Conservation (phyloP, 2,888 invertebrate species). For the Diarsia dahlii region DNA sequence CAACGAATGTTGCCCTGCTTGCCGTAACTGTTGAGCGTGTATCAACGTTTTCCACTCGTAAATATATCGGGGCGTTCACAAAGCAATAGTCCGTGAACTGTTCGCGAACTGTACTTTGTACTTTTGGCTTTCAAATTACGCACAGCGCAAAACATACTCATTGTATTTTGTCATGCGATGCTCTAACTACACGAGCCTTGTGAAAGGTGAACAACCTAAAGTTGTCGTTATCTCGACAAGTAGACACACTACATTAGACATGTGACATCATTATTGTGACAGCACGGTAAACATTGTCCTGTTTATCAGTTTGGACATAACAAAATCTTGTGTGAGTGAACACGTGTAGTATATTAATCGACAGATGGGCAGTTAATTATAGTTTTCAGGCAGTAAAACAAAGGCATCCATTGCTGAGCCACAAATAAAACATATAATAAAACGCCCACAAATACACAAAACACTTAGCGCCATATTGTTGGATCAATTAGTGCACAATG, state of each 20-base stretch:
- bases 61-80: slow-evolving; percentile 75
- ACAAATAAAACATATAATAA: slow-evolving; percentile 30
- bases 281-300: slow-evolving; percentile 77
- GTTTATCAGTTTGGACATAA: slow-evolving; percentile 71
- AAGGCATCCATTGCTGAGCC: slow-evolving; percentile 1
- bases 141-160: slow-evolving; percentile 76
- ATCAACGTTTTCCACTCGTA: slow-evolving; percentile 75
- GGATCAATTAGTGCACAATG: slow-evolving; percentile 36
- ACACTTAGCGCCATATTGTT: slow-evolving; percentile 25
- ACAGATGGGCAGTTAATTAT: background rate
- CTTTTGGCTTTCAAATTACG: slow-evolving; percentile 82
- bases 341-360: slow-evolving; percentile 30
- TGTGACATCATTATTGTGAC: slow-evolving; percentile 86
- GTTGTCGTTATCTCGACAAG: slow-evolving; percentile 83
- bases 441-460: slow-evolving; percentile 16
- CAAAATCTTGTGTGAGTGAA: slow-evolving; percentile 59
- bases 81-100: slow-evolving; percentile 76
- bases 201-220: slow-evolving; percentile 82
- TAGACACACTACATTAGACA: slow-evolving; percentile 84
- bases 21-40: slow-evolving; percentile 69
- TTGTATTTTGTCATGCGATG: slow-evolving; percentile 83
- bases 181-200: slow-evolving; percentile 75
- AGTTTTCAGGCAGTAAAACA: background rate
- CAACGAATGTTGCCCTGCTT: slow-evolving; percentile 72
- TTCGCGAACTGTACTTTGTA: slow-evolving; percentile 73